Base-by-base conservation (phyloP, 2,797 vertebrate species). In the Pempheris klunzingeri region DNA sequence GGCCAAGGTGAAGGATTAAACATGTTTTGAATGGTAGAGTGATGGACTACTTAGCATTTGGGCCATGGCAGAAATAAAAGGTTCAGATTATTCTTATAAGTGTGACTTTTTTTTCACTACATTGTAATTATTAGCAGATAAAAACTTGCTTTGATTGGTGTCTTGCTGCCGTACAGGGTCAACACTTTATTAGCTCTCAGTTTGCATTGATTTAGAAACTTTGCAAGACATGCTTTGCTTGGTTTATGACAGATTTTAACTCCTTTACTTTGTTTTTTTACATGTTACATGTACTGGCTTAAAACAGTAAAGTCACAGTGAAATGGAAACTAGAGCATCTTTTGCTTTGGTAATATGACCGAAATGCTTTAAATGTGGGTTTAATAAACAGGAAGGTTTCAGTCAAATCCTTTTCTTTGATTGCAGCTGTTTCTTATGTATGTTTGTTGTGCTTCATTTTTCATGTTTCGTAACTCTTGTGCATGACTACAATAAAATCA, bases 1-100 rank as follows among this genome's bases (percentile, higher is more conserved):
- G 28, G 32, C 38, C 61, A 64, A 52, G 46, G 50, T n/a, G 65
- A 38, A 71, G 34, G 32, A 64, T 43, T n/a, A 30, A 10, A 52
- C 41, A 17, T 18, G 34, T 14, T 64, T 24, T 57, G 22, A 71
- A n/a, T 34, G 15, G 14, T 50, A 17, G 20, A 46, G 26, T 15
- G 41, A 47, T 55, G 46, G 32, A 24, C 22, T 34, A 49, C 10
- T 46, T 28, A 57, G 26, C 18, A 11, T 47, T 46, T 14, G 24
- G 2, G 18, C 32, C 12, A 34, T 34, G 53, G 17, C 28, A 54
- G 26, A 53, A 18, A 30, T 53, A 18, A 55, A 55, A 12, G 30
- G 13, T 20, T 10, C 30, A 2, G n/a, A 20, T 44, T 34, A 32
- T 54, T 49, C 32, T 39, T 8, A 22, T 53, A 12, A 28, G 8